Conservation (phyloP, 2,888 invertebrate species). For the Tetragnatha montana region DNA sequence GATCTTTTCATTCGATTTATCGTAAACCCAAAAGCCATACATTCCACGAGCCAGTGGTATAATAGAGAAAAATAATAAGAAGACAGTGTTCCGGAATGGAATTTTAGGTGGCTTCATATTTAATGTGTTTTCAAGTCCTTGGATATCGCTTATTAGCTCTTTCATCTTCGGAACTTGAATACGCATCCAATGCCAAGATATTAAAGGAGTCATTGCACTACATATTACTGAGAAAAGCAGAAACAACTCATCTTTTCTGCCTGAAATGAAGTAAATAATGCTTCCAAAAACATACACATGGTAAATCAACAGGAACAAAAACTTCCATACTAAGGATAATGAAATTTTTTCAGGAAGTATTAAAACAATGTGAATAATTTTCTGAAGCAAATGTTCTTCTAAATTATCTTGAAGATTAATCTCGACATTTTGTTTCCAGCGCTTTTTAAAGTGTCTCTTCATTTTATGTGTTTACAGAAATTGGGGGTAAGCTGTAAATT, state of each 20-base stretch:
- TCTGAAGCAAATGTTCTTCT: not conserved
- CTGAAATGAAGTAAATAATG: not conserved
- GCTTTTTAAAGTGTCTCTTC: not conserved
- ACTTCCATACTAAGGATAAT: not conserved
- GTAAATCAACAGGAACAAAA: not conserved
- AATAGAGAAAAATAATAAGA: not conserved
- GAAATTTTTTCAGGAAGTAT: not conserved
- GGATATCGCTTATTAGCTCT: not conserved
- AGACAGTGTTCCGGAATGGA: not conserved
- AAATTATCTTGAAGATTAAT: not conserved
- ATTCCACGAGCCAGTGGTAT: not conserved
- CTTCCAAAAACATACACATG: not conserved
- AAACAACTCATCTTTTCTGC: not conserved
- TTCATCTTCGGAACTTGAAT: not conserved
- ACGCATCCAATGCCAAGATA: not conserved
- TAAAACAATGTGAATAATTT: not conserved
- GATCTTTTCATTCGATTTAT: not conserved
- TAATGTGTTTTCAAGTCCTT: not conserved
- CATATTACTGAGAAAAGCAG: not conserved
- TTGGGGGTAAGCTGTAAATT: too few relatives aligned
- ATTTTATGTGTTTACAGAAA: not conserved
- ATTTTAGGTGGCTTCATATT: not conserved
- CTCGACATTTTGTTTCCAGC: not conserved
- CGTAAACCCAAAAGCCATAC: not conserved
- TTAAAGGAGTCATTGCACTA: not conserved